phyloP scores from a whole-genome alignment of 2,888 invertebrate species.

The Pimpla rufipes region DNA sequence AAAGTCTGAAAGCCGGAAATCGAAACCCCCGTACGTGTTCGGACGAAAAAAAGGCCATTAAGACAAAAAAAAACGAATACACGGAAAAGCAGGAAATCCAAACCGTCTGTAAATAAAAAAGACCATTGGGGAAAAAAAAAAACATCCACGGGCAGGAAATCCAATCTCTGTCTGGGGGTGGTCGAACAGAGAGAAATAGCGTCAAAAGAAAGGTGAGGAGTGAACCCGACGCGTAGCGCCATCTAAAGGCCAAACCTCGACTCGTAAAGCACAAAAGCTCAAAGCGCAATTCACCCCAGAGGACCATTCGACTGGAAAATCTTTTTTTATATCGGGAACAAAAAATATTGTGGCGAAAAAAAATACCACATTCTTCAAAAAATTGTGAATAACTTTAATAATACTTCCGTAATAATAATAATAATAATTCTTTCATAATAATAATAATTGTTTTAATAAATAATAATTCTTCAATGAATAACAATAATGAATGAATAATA shows the following conservation, averaged over 20 bases:
- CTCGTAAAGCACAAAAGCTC: not conserved
- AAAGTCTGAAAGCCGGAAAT: not conserved
- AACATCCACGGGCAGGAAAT: not conserved
- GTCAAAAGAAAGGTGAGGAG: not conserved
- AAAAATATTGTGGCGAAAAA: too few relatives aligned
- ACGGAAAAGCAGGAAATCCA: not conserved
- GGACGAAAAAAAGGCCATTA: not conserved
- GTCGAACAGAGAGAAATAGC: not conserved
- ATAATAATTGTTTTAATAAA: too few relatives aligned
- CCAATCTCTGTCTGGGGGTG: not conserved
- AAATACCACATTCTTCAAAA: too few relatives aligned
- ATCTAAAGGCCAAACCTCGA: not conserved
- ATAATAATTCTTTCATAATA: too few relatives aligned
- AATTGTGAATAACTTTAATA: too few relatives aligned
- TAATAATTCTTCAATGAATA: too few relatives aligned
- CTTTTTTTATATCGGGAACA: too few relatives aligned
- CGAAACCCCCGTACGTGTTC: not conserved
- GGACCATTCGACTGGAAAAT: too few relatives aligned
- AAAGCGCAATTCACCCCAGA: not conserved
- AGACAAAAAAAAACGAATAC: not conserved
- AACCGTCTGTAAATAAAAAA: not conserved
- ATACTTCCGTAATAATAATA: too few relatives aligned
- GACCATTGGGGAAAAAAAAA: not conserved
- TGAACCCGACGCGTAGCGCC: slow-evolving; percentile 23
- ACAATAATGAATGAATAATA: too few relatives aligned